phyloP scores from a whole-genome alignment of 2,797 vertebrate species.

The Hippopotamyrus pictus region DNA sequence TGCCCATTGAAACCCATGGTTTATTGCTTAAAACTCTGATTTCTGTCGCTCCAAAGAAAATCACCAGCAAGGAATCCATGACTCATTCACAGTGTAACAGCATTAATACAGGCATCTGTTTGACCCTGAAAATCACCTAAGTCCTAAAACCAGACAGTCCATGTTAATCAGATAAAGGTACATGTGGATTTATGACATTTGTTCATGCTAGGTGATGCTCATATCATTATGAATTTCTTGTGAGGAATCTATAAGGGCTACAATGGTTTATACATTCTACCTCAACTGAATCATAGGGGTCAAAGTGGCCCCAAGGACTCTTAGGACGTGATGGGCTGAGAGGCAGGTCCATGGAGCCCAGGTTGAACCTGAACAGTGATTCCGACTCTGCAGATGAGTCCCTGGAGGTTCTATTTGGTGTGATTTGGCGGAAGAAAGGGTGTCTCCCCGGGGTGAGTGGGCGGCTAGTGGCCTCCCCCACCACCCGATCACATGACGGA shows the following conservation, averaged over 20 bases:
- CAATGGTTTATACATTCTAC: conserved; percentile 46
- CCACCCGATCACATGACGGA: conserved; percentile 38
- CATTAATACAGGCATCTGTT: neutral
- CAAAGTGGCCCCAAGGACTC: conserved; percentile 87
- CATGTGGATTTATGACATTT: neutral
- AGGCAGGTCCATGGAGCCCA: conserved; percentile 57
- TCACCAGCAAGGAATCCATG: neutral
- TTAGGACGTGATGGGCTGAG: conserved; percentile 75
- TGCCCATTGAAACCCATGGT: neutral
- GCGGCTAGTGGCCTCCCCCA: conserved; percentile 38
- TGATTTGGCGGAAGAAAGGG: conserved; percentile 49
- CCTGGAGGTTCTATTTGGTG: conserved; percentile 39
- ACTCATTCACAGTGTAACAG: neutral
- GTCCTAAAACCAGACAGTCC: neutral
- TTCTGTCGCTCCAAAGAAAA: neutral
- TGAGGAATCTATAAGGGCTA: neutral
- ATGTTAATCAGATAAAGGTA: neutral
- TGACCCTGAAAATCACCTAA: neutral
- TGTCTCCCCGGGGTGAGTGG: conserved; percentile 27
- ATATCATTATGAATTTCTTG: neutral
- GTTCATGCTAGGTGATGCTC: neutral
- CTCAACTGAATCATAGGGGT: conserved; percentile 84
- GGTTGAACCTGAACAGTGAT: conserved; percentile 45
- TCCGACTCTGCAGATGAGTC: conserved; percentile 42
- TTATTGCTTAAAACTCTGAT: neutral